Evolutionary conservation across 2,113 vertebrate genomes (phyloP).

Genomic region (Oriolus oriolus): DNA sequence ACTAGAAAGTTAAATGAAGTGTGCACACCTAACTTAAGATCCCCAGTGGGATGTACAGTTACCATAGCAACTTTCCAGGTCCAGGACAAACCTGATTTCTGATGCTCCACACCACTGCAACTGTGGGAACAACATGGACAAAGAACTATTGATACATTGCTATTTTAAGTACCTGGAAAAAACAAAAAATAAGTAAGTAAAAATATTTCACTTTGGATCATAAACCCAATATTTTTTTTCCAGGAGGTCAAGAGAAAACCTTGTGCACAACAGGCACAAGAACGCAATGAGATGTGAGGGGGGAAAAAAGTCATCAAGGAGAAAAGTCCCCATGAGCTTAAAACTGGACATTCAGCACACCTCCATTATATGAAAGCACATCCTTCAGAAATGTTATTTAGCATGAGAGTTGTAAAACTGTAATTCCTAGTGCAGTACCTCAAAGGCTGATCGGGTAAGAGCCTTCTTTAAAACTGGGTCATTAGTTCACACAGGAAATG

Average conservation of each 20-base stretch:
- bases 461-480: background rate
- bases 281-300: background rate
- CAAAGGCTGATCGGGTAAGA: background rate
- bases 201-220: background rate
- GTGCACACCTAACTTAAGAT: background rate
- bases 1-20: background rate
- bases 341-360: background rate
- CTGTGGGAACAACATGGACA: background rate
- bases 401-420: background rate
- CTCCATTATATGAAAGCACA: background rate
- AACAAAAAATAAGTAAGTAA: background rate
- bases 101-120: background rate
- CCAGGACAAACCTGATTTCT: background rate
- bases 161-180: background rate
- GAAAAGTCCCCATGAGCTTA: background rate
- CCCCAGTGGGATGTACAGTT: background rate
- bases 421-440: background rate
- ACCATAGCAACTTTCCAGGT: background rate
- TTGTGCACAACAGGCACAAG: background rate
- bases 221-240: accelerated
- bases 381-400: background rate
- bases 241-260: background rate
- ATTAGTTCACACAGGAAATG: background rate
- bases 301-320: background rate
- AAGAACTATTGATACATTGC: background rate